Percentiles rank a stretch among this genome's conserved stretches.
These are phyloP conservation scores for Lasioglossum lativentre DNA, from an alignment of 2,888 invertebrate genomes.

Conservation along the genomic window DNA sequence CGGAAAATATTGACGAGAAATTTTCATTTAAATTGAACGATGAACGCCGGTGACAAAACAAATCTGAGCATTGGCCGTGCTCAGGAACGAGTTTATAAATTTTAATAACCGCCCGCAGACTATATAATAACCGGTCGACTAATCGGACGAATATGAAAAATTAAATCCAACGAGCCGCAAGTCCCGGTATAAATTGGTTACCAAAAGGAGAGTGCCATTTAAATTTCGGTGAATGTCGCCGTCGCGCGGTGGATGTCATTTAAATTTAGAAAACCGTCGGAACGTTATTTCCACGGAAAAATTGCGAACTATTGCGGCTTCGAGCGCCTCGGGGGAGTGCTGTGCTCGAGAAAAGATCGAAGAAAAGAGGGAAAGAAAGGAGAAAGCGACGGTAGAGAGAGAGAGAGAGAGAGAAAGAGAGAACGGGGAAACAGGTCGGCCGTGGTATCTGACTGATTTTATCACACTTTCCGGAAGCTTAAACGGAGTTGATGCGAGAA, in stretches of 20 bases:
- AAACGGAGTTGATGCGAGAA: conserved; percentile 73
- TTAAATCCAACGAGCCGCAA: background rate
- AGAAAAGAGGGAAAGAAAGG: background rate
- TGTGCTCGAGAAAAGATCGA: conserved; percentile 25
- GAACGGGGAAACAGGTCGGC: conserved; percentile 14
- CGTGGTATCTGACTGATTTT: conserved; percentile 64
- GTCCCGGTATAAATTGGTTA: background rate
- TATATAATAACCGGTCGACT: background rate
- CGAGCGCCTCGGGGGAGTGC: conserved; percentile 23
- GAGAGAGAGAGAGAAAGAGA: too few relatives aligned
- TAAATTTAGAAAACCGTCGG: conserved; percentile 41
- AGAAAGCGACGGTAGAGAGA: background rate
- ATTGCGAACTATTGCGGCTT: conserved; percentile 56
- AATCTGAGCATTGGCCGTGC: too few relatives aligned
- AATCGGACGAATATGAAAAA: background rate
- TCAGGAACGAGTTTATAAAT: too few relatives aligned
- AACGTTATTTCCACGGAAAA: conserved; percentile 40
- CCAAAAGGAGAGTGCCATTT: background rate
- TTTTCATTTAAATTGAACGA: too few relatives aligned
- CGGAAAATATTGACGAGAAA: too few relatives aligned
- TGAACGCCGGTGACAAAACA: too few relatives aligned
- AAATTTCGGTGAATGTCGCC: background rate
- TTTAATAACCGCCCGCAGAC: too few relatives aligned
- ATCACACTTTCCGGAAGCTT: conserved; percentile 66
- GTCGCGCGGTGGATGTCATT: background rate